phyloP scores from a whole-genome alignment of 2,113 vertebrate genomes.

The Gobius niger region DNA sequence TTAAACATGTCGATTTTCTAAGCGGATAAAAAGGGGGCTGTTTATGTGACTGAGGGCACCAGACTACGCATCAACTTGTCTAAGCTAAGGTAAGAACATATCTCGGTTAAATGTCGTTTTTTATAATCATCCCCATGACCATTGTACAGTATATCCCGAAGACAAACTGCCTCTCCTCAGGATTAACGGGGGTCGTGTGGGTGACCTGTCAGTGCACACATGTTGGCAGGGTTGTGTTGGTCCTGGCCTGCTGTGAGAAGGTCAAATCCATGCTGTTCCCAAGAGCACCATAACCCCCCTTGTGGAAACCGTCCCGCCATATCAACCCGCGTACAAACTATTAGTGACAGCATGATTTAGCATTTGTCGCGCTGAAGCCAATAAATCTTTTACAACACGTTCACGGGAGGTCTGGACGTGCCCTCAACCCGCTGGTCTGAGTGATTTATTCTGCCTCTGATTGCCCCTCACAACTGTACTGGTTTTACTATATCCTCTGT shows the following conservation, averaged over 20 bases:
- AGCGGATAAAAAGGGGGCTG: too few relatives aligned
- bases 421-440: neutral
- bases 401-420: neutral
- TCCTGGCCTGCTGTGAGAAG: constrained; percentile 50
- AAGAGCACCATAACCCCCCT: constrained; percentile 8
- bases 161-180: constrained; percentile 22
- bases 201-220: constrained; percentile 50
- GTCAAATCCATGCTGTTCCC: constrained; percentile 41
- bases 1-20: too few relatives aligned
- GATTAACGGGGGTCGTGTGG: constrained; percentile 24
- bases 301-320: constrained; percentile 20
- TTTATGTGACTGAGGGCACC: too few relatives aligned
- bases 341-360: constrained; percentile 37
- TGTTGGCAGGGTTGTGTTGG: constrained; percentile 33
- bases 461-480: neutral
- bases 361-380: neutral
- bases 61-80: too few relatives aligned
- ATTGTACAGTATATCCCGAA: neutral
- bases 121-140: too few relatives aligned
- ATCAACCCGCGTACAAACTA: constrained; percentile 9
- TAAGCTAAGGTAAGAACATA: too few relatives aligned
- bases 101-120: too few relatives aligned
- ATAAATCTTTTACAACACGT: constrained; percentile 4
- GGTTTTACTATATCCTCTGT: neutral
- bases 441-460: neutral